phyloP scores from a whole-genome alignment of 2,888 invertebrate species.

The Ornithoptera alexandrae region DNA sequence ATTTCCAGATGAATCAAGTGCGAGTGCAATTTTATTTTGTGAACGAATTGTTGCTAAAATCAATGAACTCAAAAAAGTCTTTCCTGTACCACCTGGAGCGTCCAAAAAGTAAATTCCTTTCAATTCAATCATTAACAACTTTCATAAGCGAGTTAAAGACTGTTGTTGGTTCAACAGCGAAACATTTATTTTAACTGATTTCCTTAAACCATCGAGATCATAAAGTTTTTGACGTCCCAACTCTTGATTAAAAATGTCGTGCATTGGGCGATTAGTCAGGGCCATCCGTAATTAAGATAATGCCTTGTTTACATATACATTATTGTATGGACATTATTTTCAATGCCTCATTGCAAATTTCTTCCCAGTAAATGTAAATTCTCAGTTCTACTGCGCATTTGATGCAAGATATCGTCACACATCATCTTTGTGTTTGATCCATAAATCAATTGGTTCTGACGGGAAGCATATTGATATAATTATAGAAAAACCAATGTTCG shows the following conservation, averaged over 20 bases:
- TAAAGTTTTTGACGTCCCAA: not conserved
- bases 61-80: constrained; percentile 33
- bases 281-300: not conserved
- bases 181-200: constrained; percentile 39
- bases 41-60: constrained; percentile 33
- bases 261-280: not conserved
- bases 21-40: constrained; percentile 32
- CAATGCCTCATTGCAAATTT: no score
- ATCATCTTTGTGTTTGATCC: not conserved
- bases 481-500: constrained; percentile 27
- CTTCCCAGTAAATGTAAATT: not conserved
- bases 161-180: constrained; percentile 39
- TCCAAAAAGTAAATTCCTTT: constrained; percentile 38
- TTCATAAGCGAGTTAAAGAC: constrained; percentile 39
- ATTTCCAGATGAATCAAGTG: constrained; percentile 41
- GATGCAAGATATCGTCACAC: not conserved
- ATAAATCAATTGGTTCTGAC: not conserved
- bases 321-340: constrained; percentile 8
- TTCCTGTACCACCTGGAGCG: constrained; percentile 29
- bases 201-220: constrained; percentile 24
- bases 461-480: constrained; percentile 16
- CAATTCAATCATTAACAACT: constrained; percentile 34
- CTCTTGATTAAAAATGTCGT: not conserved
- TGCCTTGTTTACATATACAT: not conserved
- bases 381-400: not conserved